These are phyloP conservation scores for Abscondita cerata DNA, from an alignment of 2,888 invertebrate genomes.

Conservation along the genomic window DNA sequence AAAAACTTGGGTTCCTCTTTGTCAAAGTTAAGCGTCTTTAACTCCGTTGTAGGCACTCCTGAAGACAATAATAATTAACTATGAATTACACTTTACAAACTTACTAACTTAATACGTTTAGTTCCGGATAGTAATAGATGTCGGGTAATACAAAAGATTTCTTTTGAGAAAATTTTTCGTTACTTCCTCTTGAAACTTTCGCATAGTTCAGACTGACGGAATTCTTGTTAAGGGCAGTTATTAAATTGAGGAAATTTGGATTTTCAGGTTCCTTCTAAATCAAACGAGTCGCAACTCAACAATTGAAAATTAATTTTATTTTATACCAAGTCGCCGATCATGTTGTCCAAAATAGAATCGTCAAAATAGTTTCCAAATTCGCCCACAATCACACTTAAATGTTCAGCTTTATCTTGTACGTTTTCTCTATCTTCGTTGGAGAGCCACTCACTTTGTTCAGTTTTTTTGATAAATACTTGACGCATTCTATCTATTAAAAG, in stretches of 20 bases:
- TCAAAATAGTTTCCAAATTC: constrained; percentile 43
- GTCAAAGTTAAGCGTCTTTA: constrained; percentile 36
- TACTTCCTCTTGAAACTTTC: not conserved
- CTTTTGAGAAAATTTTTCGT: not conserved
- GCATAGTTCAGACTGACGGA: not conserved
- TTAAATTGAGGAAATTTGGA: constrained; percentile 4
- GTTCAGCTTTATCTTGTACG: constrained; percentile 33
- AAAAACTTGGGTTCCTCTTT: constrained; percentile 44
- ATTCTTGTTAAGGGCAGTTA: constrained; percentile 4
- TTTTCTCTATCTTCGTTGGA: constrained; percentile 38
- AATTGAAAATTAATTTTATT: not conserved
- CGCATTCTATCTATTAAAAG: constrained; percentile 43
- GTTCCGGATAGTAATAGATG: not conserved
- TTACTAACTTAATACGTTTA: constrained; percentile 16
- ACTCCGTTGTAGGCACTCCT: constrained; percentile 11
- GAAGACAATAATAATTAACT: not conserved
- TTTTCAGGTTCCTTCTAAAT: constrained; percentile 3
- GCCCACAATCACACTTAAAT: constrained; percentile 43
- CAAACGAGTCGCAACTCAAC: no score
- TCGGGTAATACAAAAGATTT: constrained; percentile 1
- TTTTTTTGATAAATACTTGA: constrained; percentile 33
- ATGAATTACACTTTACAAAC: not conserved
- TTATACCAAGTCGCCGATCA: constrained; percentile 42
- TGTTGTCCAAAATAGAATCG: constrained; percentile 41
- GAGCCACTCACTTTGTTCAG: constrained; percentile 42